These are phyloP conservation scores for Myanophis thanlyinensis DNA, from an alignment of 2,113 vertebrate species.

Conservation along the genomic window DNA sequence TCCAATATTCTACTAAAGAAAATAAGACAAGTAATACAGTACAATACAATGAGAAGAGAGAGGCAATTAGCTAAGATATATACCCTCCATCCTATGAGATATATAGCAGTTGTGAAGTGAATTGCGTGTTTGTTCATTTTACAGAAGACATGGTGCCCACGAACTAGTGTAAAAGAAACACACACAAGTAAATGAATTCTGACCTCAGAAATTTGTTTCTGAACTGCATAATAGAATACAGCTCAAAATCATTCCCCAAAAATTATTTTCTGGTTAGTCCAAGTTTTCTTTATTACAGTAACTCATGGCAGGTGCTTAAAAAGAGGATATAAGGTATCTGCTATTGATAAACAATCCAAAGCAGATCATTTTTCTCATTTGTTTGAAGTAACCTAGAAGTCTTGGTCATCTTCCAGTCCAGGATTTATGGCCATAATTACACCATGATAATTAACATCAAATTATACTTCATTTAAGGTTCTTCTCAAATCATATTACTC, in stretches of 20 bases:
- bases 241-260: background rate
- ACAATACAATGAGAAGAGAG: background rate
- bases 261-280: background rate
- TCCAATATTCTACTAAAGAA: background rate
- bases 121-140: background rate
- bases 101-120: background rate
- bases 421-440: background rate
- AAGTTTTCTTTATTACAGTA: background rate
- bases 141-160: background rate
- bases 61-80: background rate
- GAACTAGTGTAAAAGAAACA: background rate
- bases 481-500: background rate
- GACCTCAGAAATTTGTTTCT: background rate
- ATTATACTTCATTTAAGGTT: background rate
- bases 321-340: background rate
- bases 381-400: background rate
- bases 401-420: background rate
- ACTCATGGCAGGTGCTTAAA: background rate
- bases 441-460: background rate
- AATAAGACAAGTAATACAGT: background rate
- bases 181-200: background rate
- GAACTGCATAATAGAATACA: background rate
- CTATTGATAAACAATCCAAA: background rate
- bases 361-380: background rate
- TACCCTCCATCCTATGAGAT: background rate